Conservation (phyloP, 2,888 invertebrate species). For the Drosophila formosana region DNA sequence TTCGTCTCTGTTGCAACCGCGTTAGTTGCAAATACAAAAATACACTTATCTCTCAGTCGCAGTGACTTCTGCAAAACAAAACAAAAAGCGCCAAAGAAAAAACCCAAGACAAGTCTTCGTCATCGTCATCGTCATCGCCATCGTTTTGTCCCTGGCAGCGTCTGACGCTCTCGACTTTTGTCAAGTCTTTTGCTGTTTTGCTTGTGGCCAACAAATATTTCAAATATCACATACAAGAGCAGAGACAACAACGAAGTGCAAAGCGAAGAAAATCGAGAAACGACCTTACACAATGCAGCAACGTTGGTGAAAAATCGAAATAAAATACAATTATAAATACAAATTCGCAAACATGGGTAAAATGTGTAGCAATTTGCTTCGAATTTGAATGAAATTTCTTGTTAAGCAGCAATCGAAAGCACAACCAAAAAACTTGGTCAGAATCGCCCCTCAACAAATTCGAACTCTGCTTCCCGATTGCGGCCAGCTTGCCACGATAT, state of each 20-base stretch:
- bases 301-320: slow-evolving; percentile 19
- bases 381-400: slow-evolving; percentile 12
- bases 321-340: slow-evolving; percentile 32
- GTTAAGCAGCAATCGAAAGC: slow-evolving; percentile 12
- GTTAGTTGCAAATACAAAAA: slow-evolving; percentile 29
- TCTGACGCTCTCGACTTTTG: slow-evolving; percentile 37
- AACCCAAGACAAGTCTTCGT: slow-evolving; percentile 27
- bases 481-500: not conserved
- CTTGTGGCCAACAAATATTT: slow-evolving; percentile 54
- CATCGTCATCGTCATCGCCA: slow-evolving; percentile 5
- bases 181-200: slow-evolving; percentile 41
- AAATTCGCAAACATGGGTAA: slow-evolving; percentile 11
- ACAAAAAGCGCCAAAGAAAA: slow-evolving; percentile 8
- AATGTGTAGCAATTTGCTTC: slow-evolving; percentile 32
- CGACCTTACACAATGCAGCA: slow-evolving; percentile 56
- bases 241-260: slow-evolving; percentile 9
- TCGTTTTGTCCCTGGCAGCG: slow-evolving; percentile 45
- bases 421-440: slow-evolving; percentile 30
- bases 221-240: slow-evolving; percentile 33
- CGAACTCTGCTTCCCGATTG: not conserved
- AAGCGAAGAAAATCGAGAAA: slow-evolving; percentile 17
- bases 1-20: slow-evolving; percentile 20
- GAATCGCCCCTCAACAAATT: slow-evolving; percentile 31
- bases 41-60: slow-evolving; percentile 17
- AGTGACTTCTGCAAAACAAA: slow-evolving; percentile 6